Percentiles rank a stretch among this genome's conserved stretches.
phyloP scores from a whole-genome alignment of 2,888 invertebrate species.

The Tortrix viridana region DNA sequence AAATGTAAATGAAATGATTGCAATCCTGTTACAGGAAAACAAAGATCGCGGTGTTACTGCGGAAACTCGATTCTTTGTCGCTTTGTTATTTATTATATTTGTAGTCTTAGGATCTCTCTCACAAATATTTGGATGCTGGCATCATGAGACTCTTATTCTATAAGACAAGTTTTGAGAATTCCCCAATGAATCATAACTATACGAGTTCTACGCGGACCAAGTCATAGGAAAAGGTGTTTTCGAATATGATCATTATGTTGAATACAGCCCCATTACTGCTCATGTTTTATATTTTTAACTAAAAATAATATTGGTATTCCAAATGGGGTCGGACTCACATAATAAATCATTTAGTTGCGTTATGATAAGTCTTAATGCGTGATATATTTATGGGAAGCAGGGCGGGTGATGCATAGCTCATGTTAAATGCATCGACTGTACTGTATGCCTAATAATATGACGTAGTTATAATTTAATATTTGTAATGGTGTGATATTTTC shows the following conservation, averaged over 20 bases:
- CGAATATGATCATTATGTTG: too few relatives aligned
- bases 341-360: constrained; percentile 27
- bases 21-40: constrained; percentile 41
- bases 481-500: background rate
- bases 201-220: too few relatives aligned
- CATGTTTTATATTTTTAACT: constrained; percentile 10
- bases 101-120: too few relatives aligned
- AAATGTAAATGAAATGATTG: constrained; percentile 63
- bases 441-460: constrained; percentile 1
- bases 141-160: too few relatives aligned
- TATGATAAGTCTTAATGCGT: constrained; percentile 28
- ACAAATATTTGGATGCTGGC: too few relatives aligned
- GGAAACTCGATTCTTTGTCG: background rate
- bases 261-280: too few relatives aligned
- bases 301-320: constrained; percentile 13
- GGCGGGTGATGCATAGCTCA: constrained; percentile 15
- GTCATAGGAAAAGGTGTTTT: too few relatives aligned
- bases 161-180: too few relatives aligned
- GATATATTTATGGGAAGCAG: constrained; percentile 31
- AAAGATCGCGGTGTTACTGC: background rate
- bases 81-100: background rate
- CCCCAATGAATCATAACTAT: too few relatives aligned
- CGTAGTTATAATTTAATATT: background rate
- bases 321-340: constrained; percentile 24
- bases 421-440: constrained; percentile 23